Conservation (phyloP, 1,140 invertebrate genomes). For the Thaumatotibia leucotreta region DNA sequence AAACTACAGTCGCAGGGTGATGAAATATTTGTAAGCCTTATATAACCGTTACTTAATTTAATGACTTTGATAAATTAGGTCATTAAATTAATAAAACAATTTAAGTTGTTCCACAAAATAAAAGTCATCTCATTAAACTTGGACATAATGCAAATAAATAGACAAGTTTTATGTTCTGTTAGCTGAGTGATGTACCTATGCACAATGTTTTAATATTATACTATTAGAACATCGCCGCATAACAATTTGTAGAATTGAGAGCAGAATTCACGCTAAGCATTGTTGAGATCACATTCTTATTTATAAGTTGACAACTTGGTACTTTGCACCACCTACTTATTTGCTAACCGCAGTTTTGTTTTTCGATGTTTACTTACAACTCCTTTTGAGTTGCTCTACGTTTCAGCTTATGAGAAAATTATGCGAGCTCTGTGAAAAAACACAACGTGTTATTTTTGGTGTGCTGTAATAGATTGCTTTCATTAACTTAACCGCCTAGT, state of each 20-base stretch:
- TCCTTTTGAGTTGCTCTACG: conserved; percentile 6
- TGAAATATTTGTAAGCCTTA: background rate
- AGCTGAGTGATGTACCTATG: too few species aligned
- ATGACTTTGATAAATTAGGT: conserved; percentile 8
- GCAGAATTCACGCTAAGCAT: background rate
- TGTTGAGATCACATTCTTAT: background rate
- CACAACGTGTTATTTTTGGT: background rate
- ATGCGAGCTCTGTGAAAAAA: background rate
- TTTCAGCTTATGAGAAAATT: conserved; percentile 3
- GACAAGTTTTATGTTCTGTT: too few species aligned
- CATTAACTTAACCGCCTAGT: background rate
- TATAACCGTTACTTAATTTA: background rate
- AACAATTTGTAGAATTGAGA: background rate
- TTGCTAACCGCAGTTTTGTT: background rate
- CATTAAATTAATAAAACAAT: too few species aligned
- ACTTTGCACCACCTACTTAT: background rate
- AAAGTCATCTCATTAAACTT: too few species aligned
- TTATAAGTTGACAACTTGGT: conserved; percentile 6
- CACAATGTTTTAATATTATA: background rate
- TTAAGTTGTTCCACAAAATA: too few species aligned
- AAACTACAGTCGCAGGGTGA: background rate
- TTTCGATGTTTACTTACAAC: conserved; percentile 1
- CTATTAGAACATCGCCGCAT: background rate
- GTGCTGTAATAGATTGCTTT: conserved; percentile 6
- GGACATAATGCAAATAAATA: background rate